These are phyloP conservation scores for Tridacna gigas DNA, from an alignment of 2,888 invertebrate species.

Conservation along the genomic window DNA sequence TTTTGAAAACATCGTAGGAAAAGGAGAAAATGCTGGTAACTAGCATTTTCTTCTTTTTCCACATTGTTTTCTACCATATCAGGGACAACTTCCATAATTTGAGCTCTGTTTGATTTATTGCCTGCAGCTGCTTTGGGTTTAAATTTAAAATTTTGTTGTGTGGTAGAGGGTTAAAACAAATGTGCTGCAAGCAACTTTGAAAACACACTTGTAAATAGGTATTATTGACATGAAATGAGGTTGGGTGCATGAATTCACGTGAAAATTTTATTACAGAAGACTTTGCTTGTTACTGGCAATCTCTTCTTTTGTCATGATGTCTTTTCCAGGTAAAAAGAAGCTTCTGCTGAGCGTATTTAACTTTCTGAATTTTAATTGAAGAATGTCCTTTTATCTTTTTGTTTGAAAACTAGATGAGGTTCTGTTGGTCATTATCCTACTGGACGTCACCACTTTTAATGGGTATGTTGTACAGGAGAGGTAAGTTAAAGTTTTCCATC, in stretches of 20 bases:
- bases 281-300: no score
- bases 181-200: no score
- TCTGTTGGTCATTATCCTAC: constrained; percentile 78
- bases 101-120: neutral
- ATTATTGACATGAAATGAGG: no score
- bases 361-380: no score
- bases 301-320: no score
- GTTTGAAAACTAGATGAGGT: constrained; percentile 70
- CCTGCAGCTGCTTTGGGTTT: neutral
- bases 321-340: no score
- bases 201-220: no score
- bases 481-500: constrained; percentile 51
- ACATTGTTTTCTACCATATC: neutral
- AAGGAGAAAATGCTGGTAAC: constrained; percentile 2
- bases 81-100: no score
- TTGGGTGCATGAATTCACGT: no score
- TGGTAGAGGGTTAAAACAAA: neutral
- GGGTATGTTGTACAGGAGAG: constrained; percentile 77
- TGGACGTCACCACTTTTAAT: constrained; percentile 80
- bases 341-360: no score
- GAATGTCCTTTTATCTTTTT: neutral
- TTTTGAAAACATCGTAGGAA: neutral
- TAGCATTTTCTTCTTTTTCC: neutral
- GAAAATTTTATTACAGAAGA: neutral
- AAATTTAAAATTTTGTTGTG: neutral